Evolutionary conservation across 2,113 vertebrate genomes (phyloP).

Genomic region (Malaclemys terrapin): DNA sequence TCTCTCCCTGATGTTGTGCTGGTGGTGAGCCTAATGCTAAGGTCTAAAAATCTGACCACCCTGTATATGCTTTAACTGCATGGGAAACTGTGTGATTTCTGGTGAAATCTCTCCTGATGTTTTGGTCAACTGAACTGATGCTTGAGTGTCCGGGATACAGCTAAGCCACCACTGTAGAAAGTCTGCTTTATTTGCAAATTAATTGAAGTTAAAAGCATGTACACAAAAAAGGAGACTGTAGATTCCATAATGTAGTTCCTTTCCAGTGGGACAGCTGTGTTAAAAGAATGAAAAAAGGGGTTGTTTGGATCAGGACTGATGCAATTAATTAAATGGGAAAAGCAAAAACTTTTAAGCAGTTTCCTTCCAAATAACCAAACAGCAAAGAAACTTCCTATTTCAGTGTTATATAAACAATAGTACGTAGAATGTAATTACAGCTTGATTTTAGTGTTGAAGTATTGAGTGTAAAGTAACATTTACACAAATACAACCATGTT

Average conservation of each 20-base stretch:
- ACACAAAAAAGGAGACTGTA: background rate
- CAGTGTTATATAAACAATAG: background rate
- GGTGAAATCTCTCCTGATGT: conserved; percentile 12
- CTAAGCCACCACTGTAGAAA: background rate
- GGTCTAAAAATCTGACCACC: background rate
- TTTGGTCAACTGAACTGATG: background rate
- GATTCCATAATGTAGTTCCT: background rate
- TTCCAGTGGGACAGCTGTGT: background rate
- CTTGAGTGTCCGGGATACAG: background rate
- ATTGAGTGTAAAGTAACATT: background rate
- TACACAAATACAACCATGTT: background rate
- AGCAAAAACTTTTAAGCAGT: background rate
- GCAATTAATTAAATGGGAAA: background rate
- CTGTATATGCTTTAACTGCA: background rate
- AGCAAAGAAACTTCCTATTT: background rate
- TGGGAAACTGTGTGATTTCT: background rate
- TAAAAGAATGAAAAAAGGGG: background rate
- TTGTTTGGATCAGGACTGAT: background rate
- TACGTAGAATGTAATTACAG: background rate
- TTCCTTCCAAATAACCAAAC: background rate
- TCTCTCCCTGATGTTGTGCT: background rate
- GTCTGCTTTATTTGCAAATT: background rate
- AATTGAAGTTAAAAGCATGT: background rate
- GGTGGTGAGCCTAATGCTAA: background rate
- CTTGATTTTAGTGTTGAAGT: background rate